phyloP scores from a whole-genome alignment of 2,113 vertebrate genomes.

The Ranitomeya imitator region DNA sequence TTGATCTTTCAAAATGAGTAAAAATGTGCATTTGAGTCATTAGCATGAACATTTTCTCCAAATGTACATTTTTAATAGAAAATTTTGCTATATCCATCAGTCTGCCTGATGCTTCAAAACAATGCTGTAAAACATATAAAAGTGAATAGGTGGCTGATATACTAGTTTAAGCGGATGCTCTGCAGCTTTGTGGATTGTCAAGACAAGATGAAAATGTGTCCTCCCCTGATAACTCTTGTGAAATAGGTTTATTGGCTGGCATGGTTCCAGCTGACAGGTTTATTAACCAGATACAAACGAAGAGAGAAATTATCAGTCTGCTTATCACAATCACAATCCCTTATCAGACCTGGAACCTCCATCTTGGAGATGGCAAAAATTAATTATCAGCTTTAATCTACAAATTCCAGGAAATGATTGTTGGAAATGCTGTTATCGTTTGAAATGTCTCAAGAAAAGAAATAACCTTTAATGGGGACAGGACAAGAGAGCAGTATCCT shows the following conservation, averaged over 20 bases:
- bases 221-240: conserved; percentile 72
- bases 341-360: conserved; percentile 71
- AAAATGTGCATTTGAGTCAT: not conserved
- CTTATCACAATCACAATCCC: conserved; percentile 67
- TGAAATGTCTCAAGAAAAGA: not conserved
- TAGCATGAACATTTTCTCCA: not conserved
- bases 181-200: conserved; percentile 62
- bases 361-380: conserved; percentile 75
- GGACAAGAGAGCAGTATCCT: not conserved
- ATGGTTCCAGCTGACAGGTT: conserved; percentile 73
- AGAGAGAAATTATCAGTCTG: conserved; percentile 60
- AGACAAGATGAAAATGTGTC: conserved; percentile 70
- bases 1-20: not conserved
- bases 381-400: conserved; percentile 77
- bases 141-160: conserved; percentile 17
- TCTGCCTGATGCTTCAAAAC: not conserved
- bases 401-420: conserved; percentile 43
- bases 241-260: conserved; percentile 66
- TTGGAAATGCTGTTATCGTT: conserved; percentile 35
- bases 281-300: conserved; percentile 71
- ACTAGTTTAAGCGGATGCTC: conserved; percentile 33
- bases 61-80: not conserved
- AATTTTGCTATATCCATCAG: not conserved
- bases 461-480: conserved; percentile 39
- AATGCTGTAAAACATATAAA: not conserved